Base-by-base conservation (phyloP, 2,888 invertebrate species). In the Choristoneura rosaceana region DNA sequence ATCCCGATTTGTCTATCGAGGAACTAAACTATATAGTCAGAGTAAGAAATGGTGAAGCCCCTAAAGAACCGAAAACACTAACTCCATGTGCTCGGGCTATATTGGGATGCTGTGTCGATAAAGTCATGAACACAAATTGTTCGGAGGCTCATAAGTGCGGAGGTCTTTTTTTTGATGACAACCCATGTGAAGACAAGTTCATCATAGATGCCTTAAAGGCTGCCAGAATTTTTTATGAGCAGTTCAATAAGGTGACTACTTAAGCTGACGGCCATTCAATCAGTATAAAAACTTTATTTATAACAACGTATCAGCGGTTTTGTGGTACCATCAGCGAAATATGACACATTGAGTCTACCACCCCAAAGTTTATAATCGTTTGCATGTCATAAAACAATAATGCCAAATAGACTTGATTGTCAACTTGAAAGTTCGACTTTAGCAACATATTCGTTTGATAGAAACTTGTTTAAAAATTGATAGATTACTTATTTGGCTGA, bases 21-120 rank as follows among this genome's bases (percentile, higher is more conserved):
- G 93, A 93, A 73, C 75, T 93, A 1, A 55, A 84, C n/a, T 92
- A 83, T 69, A 89, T 93, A 58, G 73, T 89, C 0, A 77, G 84
- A 75, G 77, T 80, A 0, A 86, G 85, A 70, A 81, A 76, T 52
- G 92, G 92, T 0, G 74, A 70, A 2, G 76, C 80, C 9, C 70
- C 74, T 0, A 63, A 59, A 10, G 75, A 75, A n/a, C 82, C 79
- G 3, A 87, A 82, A 59, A 79, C 74, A 34, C 91, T 96, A 0
- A 93, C 95, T 9, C 94, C 95, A 0, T 97, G 97, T 80, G 95
- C 96, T 0, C 96, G 96, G 95, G 97, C 97, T 0, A 96, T 97
- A 65, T 90, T 97, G 7, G 95, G 96, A 2, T 98, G 97, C 82
- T 97, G 97, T 81, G 91, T 95, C 0, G 87, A 89, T 0, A 84